phyloP scores from a whole-genome alignment of 2,797 vertebrate species.

The Gymnoscopelus braueri region DNA sequence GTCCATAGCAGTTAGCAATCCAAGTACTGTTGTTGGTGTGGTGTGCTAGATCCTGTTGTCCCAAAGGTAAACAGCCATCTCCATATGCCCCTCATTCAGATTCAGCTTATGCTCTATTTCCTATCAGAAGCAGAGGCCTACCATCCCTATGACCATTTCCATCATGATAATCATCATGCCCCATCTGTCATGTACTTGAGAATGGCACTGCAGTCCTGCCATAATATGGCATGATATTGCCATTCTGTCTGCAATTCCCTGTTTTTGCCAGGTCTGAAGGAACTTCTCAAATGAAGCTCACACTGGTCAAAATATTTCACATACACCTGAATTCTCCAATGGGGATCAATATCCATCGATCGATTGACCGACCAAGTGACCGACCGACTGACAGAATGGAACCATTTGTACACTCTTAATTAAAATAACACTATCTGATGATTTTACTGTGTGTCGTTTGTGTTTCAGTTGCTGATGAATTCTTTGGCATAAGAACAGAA shows the following conservation, averaged over 20 bases:
- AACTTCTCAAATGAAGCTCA: background rate
- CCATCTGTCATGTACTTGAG: slow-evolving; percentile 25
- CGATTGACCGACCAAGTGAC: no score
- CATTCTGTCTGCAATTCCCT: background rate
- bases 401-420: no score
- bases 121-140: slow-evolving; percentile 19
- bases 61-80: slow-evolving; percentile 26
- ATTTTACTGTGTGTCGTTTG: no score
- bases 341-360: no score
- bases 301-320: background rate
- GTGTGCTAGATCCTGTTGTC: slow-evolving; percentile 26
- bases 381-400: no score
- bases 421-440: no score
- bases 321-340: slow-evolving; percentile 1
- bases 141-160: slow-evolving; percentile 12
- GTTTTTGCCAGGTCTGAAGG: background rate
- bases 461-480: slow-evolving; percentile 32
- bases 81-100: background rate
- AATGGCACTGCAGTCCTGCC: background rate
- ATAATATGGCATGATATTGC: background rate
- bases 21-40: slow-evolving; percentile 16
- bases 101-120: slow-evolving; percentile 46
- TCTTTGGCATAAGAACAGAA: slow-evolving; percentile 1
- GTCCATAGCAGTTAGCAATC: background rate
- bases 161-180: slow-evolving; percentile 10